Base-by-base conservation (phyloP, 2,113 vertebrate genomes). In the Cyphomyrus discorhynchus region DNA sequence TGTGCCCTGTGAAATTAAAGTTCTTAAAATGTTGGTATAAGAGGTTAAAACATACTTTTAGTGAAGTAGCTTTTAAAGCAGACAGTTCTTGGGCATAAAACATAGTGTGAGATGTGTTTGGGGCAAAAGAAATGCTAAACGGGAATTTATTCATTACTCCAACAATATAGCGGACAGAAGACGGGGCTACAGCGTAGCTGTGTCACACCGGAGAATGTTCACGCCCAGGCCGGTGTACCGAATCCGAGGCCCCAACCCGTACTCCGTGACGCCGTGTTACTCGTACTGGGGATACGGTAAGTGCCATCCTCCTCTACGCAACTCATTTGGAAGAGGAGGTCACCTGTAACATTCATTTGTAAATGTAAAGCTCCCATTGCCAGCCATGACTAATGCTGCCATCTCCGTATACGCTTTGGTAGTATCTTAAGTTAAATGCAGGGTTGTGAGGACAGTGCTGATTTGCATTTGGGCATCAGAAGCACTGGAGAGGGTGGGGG, bases 281-380 rank as follows among this genome's bases (percentile, higher is more conserved):
- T 89, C 90, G 87, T 62, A 24, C 53, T 89, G 89, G 90, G 82
- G 88, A n/a, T 89, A 84, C 3, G 90, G 93, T 94, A 77, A 92
- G 91, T 89, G 42, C 24, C 1, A 47, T 47, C 50, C 17, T 27
- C 50, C 5, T 77, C 13, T 39, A 39, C 70, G 13, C 31, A 5
- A 15, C 5, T 77, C 0, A 31, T 77, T 77, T 77, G 31, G 35
- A 77, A 77, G 27, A 15, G 27, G 66, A 5, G 27, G 11, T 77
- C 31, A 35, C 5, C 27, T 77, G 5, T 77, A 19, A 19, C 3
- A 6, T 39, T 19, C 1, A 77, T 77, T 7, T 35, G 70, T 77
- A 35, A 74, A 74, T 35, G 15, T 6, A 74, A 70, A 15, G 56
- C 24, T 21, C 56, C 56, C 21, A 19, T 19, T 19, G 7, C 66